These are phyloP conservation scores for Pedetes capensis DNA, from an alignment of 2,113 vertebrate species.

Conservation along the genomic window DNA sequence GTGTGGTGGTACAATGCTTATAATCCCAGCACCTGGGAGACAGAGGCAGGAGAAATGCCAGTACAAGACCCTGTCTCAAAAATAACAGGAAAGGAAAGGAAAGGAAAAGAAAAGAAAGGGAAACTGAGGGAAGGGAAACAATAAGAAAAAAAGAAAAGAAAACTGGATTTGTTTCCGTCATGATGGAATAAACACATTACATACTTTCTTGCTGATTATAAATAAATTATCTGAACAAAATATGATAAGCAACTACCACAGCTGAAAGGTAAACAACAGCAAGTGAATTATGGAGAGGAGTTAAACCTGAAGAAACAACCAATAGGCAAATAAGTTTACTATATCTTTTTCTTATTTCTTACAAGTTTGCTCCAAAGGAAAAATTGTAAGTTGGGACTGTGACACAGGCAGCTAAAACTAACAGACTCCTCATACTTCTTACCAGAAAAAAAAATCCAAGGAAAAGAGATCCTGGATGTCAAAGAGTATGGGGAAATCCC, in stretches of 20 bases:
- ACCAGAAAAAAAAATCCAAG: neutral
- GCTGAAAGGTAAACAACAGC: neutral
- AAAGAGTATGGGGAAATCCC: neutral
- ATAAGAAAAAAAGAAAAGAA: neutral
- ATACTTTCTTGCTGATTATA: neutral
- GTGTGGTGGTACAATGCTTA: neutral
- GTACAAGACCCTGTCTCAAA: neutral
- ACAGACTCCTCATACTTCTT: neutral
- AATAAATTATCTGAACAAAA: slow-evolving; percentile 22
- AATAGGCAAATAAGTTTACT: neutral
- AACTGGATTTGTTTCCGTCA: neutral
- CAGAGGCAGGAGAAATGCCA: neutral
- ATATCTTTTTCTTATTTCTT: neutral
- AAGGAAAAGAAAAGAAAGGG: neutral
- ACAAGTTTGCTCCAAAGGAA: neutral
- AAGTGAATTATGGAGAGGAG: neutral
- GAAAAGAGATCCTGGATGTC: neutral
- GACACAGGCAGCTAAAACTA: neutral
- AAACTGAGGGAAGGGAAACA: too few relatives aligned
- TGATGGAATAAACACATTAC: neutral
- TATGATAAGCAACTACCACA: neutral
- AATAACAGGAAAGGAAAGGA: too few relatives aligned
- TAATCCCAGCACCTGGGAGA: neutral
- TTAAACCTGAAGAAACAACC: neutral
- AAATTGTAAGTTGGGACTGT: neutral